phyloP scores from a whole-genome alignment of 2,888 invertebrate genomes.

The Hypomecis atomaria region DNA sequence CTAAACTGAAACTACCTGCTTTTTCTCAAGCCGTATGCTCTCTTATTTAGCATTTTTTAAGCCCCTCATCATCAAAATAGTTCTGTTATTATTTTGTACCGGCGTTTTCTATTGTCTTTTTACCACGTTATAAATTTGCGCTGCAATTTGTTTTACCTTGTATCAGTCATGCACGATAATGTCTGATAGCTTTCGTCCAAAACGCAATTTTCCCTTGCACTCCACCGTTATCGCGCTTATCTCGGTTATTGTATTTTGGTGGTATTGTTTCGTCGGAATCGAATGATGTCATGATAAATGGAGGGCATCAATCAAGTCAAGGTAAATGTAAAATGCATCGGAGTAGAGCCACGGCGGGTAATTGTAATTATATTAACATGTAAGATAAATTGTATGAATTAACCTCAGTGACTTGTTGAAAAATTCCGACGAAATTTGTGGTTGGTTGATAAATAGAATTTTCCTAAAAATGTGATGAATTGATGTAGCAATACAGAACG shows the following conservation, averaged over 20 bases:
- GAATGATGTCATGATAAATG: slow-evolving; percentile 41
- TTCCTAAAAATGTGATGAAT: too few species aligned
- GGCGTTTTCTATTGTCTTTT: not conserved
- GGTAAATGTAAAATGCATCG: slow-evolving; percentile 42
- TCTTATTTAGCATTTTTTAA: too few species aligned
- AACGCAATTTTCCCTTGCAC: slow-evolving; percentile 43
- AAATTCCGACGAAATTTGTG: not conserved
- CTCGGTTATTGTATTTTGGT: slow-evolving; percentile 36
- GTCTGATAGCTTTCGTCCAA: slow-evolving; percentile 38
- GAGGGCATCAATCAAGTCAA: slow-evolving; percentile 49
- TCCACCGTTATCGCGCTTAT: slow-evolving; percentile 42
- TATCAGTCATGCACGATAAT: slow-evolving; percentile 36
- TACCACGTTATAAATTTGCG: slow-evolving; percentile 3
- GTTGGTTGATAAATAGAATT: not conserved
- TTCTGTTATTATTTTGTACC: too few species aligned
- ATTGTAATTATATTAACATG: not conserved
- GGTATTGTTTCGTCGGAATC: slow-evolving; percentile 37
- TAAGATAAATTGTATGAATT: not conserved
- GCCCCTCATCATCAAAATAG: too few species aligned
- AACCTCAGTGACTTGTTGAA: too few species aligned
- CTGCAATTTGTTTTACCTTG: slow-evolving; percentile 29
- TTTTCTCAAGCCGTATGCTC: too few species aligned
- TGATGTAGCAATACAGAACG: too few species aligned
- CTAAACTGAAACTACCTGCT: too few species aligned
- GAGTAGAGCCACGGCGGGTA: slow-evolving; percentile 14